Conservation (phyloP, 2,888 invertebrate species). For the Cephonodes hylas region DNA sequence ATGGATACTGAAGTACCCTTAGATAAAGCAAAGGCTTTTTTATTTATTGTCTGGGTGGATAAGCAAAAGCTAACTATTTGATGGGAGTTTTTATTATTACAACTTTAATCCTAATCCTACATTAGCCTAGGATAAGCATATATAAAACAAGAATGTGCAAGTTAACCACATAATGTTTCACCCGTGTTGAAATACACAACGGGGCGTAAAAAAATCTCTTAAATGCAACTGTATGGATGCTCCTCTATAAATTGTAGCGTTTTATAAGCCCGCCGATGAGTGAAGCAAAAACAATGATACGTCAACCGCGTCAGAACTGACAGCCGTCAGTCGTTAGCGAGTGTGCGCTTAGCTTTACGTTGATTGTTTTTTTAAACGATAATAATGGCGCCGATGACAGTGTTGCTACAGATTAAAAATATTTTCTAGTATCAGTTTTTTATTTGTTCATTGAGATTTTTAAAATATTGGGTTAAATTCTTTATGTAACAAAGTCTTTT, state of each 20-base stretch:
- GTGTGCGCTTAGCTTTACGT: slow-evolving; percentile 29
- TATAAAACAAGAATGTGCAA: no score
- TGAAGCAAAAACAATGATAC: slow-evolving; percentile 41
- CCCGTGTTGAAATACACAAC: no score
- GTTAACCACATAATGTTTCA: no score
- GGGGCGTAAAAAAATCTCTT: neutral
- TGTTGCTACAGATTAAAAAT: neutral
- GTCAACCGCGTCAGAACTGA: slow-evolving; percentile 37
- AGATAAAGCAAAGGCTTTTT: no score
- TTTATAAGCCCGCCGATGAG: slow-evolving; percentile 23
- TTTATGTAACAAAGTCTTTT: no score
- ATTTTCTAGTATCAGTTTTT: neutral
- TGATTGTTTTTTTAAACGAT: slow-evolving; percentile 27
- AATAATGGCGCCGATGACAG: slow-evolving; percentile 32
- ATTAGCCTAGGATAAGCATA: no score
- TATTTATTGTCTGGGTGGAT: no score
- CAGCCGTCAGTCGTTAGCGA: slow-evolving; percentile 33
- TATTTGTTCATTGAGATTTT: neutral
- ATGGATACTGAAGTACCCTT: no score
- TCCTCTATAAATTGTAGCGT: slow-evolving; percentile 12
- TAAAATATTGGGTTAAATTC: no score
- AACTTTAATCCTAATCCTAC: no score
- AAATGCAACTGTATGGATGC: slow-evolving; percentile 6
- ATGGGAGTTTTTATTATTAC: no score
- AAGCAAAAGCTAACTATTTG: slow-evolving; percentile 13